phyloP scores from a whole-genome alignment of 92 coral and sea anemone genomes.

The Nematostella vectensis region DNA sequence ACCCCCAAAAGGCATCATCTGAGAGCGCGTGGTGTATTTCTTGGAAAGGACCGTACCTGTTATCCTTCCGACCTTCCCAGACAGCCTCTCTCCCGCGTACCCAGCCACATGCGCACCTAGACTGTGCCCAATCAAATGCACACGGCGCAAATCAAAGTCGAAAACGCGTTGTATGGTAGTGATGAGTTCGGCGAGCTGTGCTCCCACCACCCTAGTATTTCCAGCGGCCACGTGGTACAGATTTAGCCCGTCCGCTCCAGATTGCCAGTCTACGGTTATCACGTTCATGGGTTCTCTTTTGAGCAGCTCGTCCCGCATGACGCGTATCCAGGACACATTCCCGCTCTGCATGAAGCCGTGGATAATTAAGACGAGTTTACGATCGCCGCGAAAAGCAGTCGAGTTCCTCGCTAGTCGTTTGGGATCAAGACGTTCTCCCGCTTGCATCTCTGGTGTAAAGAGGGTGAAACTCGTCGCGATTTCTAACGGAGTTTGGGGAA shows the following conservation, averaged over 20 bases:
- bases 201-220: constrained; percentile 73
- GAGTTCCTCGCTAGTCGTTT: constrained; percentile 23
- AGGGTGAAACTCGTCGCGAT: constrained; percentile 51
- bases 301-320: constrained; percentile 54
- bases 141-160: constrained; percentile 19
- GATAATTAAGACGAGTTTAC: constrained; percentile 46
- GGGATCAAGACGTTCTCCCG: constrained; percentile 30
- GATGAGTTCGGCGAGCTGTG: constrained; percentile 48
- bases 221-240: constrained; percentile 59
- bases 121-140: constrained; percentile 78
- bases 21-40: too few species aligned
- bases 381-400: constrained; percentile 37
- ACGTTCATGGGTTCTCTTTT: constrained; percentile 53
- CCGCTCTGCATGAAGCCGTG: constrained; percentile 78
- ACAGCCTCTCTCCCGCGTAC: constrained; percentile 49
- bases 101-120: constrained; percentile 83
- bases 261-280: constrained; percentile 79
- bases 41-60: too few species aligned
- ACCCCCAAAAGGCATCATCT: too few species aligned
- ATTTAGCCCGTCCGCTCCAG: constrained; percentile 27
- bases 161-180: constrained; percentile 26
- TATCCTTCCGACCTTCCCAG: constrained; percentile 40
- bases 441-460: constrained; percentile 21
- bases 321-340: constrained; percentile 45
- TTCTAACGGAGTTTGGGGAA: constrained; percentile 60